Base-by-base conservation (phyloP, 2,888 invertebrate genomes). In the Crioceris asparagi region DNA sequence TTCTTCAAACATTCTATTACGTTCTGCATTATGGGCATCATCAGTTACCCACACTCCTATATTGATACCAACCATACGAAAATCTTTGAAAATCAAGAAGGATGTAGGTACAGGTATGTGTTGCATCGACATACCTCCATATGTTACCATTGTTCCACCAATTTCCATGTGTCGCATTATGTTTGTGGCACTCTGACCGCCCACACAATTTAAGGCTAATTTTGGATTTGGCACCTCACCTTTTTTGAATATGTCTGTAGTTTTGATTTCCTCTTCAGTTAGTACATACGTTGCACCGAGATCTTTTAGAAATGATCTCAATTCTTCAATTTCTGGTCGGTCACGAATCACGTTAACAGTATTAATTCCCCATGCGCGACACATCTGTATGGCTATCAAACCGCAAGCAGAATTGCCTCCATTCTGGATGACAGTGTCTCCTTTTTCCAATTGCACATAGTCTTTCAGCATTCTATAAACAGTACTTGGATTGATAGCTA, bases 381-480 rank as follows among this genome's bases (percentile, higher is more conserved):
- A 87, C 7, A 97, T 64, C 64, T 97, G 97, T 58, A 96, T 92
- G 0, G 93, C 87, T 44, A 83, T 77, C 60, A 92, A 88, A 1
- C 97, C 97, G 42, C 90, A 88, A 1, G 88, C 84, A 51, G 93
- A 93, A 60, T 96, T 98, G 1, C 87, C 93, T 30, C 91, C 96
- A 66, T 97, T 98, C 67, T 98, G 97, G 51, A 97, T 82, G 0
- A 98, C 75, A 10, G 81, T 77, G 59, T 93, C 87, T 1, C 86
- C 90, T 5, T 77, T 69, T 48, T 74, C 62, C 3, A 91, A 54
- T 3, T 61, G 31, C 3, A 74, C 77, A 64, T 88, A 98, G 65
- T 97, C 96, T 53, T 77, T 78, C 2, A 99, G 67, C 93, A 99
- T 92, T 60, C 96, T 75, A 55, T 86, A 97, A 0, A 98, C 97